Percentiles rank a stretch among this genome's conserved stretches.
These are phyloP conservation scores for Sarcophaga variegata DNA, from an alignment of 2,888 invertebrate genomes.

Conservation along the genomic window DNA sequence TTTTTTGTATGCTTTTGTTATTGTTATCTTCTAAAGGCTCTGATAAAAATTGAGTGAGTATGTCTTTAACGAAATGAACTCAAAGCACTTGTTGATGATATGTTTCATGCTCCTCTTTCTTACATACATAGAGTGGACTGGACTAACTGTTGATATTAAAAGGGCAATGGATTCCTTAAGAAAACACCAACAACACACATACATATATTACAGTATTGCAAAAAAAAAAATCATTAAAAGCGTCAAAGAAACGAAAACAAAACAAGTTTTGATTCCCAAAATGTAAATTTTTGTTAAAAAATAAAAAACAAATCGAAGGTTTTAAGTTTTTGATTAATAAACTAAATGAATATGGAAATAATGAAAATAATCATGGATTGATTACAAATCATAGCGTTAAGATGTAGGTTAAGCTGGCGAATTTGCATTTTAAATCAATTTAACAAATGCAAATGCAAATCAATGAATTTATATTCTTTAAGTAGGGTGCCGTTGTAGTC, in stretches of 20 bases:
- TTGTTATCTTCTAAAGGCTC: neutral
- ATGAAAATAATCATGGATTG: too few species aligned
- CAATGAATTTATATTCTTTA: too few species aligned
- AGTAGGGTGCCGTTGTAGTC: too few species aligned
- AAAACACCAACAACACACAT: neutral
- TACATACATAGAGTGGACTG: neutral
- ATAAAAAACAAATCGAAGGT: neutral
- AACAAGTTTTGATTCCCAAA: slow-evolving; percentile 35
- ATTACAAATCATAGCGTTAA: too few species aligned
- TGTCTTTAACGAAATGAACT: slow-evolving; percentile 15
- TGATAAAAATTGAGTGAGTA: neutral
- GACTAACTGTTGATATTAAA: slow-evolving; percentile 3
- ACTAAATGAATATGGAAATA: neutral
- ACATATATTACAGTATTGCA: neutral
- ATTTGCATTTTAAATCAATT: neutral
- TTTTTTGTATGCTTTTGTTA: neutral
- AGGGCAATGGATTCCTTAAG: slow-evolving; percentile 36
- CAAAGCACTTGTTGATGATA: slow-evolving; percentile 57
- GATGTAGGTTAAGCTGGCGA: neutral
- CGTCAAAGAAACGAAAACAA: neutral
- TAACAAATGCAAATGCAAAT: neutral
- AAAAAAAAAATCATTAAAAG: neutral
- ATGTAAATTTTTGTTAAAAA: neutral
- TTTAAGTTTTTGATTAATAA: slow-evolving; percentile 7
- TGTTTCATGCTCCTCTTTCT: neutral